Conservation (phyloP, 2,888 invertebrate species). For the Hemistola chrysoprasaria region DNA sequence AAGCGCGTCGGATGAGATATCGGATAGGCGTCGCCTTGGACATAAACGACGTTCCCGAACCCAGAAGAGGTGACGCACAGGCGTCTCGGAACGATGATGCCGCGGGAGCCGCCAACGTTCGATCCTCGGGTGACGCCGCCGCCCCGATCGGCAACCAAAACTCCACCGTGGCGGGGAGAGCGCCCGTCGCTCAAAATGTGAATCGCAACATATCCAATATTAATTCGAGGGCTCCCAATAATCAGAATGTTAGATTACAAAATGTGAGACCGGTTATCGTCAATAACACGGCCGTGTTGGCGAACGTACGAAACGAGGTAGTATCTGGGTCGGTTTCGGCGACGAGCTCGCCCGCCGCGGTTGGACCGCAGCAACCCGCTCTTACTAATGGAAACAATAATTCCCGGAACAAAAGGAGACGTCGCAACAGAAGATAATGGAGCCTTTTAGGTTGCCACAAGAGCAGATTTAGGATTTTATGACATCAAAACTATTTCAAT, state of each 20-base stretch:
- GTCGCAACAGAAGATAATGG: conserved; percentile 65
- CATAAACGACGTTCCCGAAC: neutral
- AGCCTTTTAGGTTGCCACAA: neutral
- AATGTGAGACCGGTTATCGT: too few relatives aligned
- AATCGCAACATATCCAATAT: too few relatives aligned
- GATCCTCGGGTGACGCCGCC: neutral
- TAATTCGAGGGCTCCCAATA: too few relatives aligned
- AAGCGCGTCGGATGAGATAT: too few relatives aligned
- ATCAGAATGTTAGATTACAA: too few relatives aligned
- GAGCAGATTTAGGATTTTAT: neutral
- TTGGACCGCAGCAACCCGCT: too few relatives aligned
- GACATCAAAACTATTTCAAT: too few relatives aligned
- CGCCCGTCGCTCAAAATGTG: neutral
- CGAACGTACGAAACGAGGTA: too few relatives aligned
- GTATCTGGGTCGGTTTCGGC: too few relatives aligned
- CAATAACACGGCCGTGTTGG: conserved; percentile 8
- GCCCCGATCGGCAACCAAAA: neutral
- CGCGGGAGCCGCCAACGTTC: neutral
- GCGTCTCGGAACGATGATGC: neutral
- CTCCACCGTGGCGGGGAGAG: neutral
- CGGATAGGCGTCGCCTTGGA: neutral
- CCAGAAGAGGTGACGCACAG: neutral
- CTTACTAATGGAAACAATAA: conserved; percentile 30
- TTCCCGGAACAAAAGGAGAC: conserved; percentile 58
- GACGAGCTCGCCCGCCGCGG: too few relatives aligned